Evolutionary conservation across 2,113 vertebrate genomes (phyloP).

Genomic region (Mastomys natalensis): DNA sequence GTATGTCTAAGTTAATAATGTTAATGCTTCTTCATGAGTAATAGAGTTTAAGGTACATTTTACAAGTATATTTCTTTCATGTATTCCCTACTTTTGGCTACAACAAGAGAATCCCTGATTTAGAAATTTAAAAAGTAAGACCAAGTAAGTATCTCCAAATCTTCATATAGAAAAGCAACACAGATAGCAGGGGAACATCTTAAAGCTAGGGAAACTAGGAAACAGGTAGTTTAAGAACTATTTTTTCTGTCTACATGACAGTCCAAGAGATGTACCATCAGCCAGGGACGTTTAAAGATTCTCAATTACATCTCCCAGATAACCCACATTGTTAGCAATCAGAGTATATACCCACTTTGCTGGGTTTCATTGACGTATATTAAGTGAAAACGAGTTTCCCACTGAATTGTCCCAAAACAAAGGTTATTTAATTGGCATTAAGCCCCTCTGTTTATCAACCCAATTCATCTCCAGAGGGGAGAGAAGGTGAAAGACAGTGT

Average conservation of each 20-base stretch:
- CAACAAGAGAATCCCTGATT: neutral
- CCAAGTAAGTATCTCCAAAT: neutral
- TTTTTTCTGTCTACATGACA: neutral
- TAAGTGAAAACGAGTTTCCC: neutral
- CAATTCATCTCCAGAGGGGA: neutral
- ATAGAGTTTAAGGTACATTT: neutral
- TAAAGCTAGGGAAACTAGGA: neutral
- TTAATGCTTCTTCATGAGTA: neutral
- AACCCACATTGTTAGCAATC: neutral
- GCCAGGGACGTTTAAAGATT: neutral
- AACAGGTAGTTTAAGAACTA: neutral
- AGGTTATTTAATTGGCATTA: neutral
- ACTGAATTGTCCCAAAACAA: neutral
- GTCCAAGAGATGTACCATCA: neutral
- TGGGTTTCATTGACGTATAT: neutral
- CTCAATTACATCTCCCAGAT: neutral
- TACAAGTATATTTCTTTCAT: neutral
- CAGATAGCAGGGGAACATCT: neutral
- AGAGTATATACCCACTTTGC: neutral
- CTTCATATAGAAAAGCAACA: neutral
- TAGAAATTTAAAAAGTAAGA: neutral
- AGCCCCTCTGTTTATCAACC: neutral
- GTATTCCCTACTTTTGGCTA: neutral
- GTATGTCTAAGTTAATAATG: neutral
- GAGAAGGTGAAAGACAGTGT: neutral